Evolutionary conservation across 2,797 vertebrate genomes (phyloP).

Genomic region (Crotalus adamanteus): DNA sequence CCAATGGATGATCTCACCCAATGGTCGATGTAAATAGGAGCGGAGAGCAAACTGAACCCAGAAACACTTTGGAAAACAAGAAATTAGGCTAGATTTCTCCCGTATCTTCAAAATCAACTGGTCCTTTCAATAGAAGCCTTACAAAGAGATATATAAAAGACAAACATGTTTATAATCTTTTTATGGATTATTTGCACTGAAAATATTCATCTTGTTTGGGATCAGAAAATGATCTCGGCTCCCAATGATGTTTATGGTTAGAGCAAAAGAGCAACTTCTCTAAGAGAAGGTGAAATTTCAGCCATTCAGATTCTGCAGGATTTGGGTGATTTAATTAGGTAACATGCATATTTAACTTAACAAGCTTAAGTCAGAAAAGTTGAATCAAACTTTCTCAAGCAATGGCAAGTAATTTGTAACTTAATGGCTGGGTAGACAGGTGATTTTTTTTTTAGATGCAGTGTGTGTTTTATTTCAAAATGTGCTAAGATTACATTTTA

Average conservation of each 20-base stretch:
- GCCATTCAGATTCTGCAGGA: background rate
- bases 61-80: background rate
- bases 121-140: background rate
- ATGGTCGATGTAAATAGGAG: background rate
- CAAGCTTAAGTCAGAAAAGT: background rate
- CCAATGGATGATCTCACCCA: background rate
- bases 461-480: background rate
- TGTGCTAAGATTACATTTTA: background rate
- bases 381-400: background rate
- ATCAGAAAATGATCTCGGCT: background rate
- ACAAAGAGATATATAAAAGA: background rate
- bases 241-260: background rate
- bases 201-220: background rate
- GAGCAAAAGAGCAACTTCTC: background rate
- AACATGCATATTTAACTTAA: background rate
- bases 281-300: background rate
- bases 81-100: background rate
- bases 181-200: background rate
- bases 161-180: background rate
- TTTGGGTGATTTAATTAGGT: background rate
- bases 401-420: background rate
- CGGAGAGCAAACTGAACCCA: background rate
- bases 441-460: background rate
- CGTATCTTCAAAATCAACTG: background rate
- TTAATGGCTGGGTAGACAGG: background rate